Conservation (phyloP, 92 coral and sea anemone species). For the Ricordea florida region DNA sequence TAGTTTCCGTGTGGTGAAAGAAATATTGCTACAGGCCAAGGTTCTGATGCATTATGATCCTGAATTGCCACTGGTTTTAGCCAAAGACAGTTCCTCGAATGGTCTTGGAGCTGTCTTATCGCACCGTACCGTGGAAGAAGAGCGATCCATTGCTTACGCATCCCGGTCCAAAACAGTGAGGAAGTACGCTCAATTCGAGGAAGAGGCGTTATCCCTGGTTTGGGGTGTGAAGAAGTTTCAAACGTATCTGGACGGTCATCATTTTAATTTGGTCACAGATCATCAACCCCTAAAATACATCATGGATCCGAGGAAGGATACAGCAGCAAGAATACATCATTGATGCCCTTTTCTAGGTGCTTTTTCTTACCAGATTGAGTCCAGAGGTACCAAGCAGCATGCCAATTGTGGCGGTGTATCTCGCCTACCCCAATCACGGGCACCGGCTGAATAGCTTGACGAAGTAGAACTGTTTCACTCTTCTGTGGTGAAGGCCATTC, state of each 20-base stretch:
- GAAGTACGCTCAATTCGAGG: too few relatives aligned
- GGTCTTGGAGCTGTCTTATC: constrained; percentile 16
- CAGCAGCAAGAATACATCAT: constrained; percentile 9
- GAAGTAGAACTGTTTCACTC: constrained; percentile 3
- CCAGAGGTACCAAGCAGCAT: constrained; percentile 40
- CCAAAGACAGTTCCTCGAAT: constrained; percentile 23
- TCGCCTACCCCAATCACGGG: constrained; percentile 9
- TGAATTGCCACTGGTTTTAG: constrained; percentile 24
- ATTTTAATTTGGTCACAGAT: constrained; percentile 19
- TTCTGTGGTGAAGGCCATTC: constrained; percentile 25
- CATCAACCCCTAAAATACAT: constrained; percentile 38
- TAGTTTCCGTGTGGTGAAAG: constrained; percentile 9
- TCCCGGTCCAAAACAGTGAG: constrained; percentile 13
- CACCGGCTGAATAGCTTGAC: constrained; percentile 35
- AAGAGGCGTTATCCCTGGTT: too few relatives aligned
- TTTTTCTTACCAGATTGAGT: constrained; percentile 18
- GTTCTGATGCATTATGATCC: constrained; percentile 29
- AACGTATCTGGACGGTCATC: constrained; percentile 14
- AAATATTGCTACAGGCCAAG: constrained; percentile 28
- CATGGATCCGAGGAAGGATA: background rate
- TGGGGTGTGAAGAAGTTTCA: constrained; percentile 55
- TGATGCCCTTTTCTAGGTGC: constrained; percentile 23
- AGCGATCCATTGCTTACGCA: constrained; percentile 32
- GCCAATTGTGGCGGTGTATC: constrained; percentile 51
- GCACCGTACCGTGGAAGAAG: constrained; percentile 14